Evolutionary conservation across 2,797 vertebrate genomes (phyloP), one percentile per base, ranked within the genome.

Genomic region (Salarias fasciatus): DNA sequence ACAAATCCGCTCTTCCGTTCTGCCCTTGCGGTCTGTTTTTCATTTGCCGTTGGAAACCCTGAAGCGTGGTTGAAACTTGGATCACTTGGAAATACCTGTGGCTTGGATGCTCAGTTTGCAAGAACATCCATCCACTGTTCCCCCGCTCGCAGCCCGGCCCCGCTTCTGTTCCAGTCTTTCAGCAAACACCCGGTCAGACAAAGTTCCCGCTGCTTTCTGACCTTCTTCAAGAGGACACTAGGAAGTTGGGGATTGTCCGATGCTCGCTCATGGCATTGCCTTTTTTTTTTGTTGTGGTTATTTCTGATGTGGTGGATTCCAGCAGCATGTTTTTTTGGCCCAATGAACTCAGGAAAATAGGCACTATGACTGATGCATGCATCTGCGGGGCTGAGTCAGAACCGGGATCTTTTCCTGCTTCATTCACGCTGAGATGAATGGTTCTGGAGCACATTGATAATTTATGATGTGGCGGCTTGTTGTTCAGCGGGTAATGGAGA

Each of bases 81-180:
- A 88, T 66, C 53, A 51, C 66, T 86, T 65, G 46, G 71, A 84
- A 83, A 92, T 90, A 88, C 81, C 83, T 88, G 89, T 86, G 88
- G 88, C 87, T 88, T 90, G 83, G 78, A 86, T 76, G 73, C 69
- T 83, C 53, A 53, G 67, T 71, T 73, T 63, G 49, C 56, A 76
- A 74, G 40, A 83, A 72, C 69, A 67, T 83, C 75, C 57, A 54
- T 53, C 63, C 73, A 56, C 79, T 77, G 82, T 62, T 87, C 59
- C 59, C 50, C 72, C 42, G 14, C 62, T 72, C 33, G 7, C 31
- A 66, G 49, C 62, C 46, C 48, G 48, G 48, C 51, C 44, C 42
- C 35, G 14, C 38, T 68, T 56, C 36, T 72, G 55, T 64, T 48
- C 14, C 24, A 48, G 41, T 42, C 10, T 33, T 71, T 64, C 29